Percentiles rank a stretch among this genome's conserved stretches.
Evolutionary conservation across 2,113 vertebrate species (phyloP).

Genomic region (Seriola dumerili): DNA sequence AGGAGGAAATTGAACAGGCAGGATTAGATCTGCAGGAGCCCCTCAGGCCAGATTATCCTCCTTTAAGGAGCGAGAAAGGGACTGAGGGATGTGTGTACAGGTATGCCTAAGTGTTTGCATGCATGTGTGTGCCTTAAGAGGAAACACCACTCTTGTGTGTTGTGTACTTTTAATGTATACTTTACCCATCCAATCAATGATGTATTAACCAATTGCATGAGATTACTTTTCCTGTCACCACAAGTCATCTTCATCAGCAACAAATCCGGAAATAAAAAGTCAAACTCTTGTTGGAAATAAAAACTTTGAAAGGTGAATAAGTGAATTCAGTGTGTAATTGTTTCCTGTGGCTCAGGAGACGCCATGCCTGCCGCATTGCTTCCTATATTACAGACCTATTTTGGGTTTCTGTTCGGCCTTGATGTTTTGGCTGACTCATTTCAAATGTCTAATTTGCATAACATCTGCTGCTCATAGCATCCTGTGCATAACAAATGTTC

Average conservation of each 20-base stretch:
- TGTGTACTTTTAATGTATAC: constrained; percentile 8
- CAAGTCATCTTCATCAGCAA: constrained; percentile 18
- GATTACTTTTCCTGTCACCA: background rate
- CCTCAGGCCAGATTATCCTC: constrained; percentile 56
- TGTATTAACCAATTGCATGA: background rate
- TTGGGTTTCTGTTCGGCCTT: constrained; percentile 56
- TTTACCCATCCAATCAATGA: constrained; percentile 9
- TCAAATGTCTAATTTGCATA: constrained; percentile 70
- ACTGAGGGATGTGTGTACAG: background rate
- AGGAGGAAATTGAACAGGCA: constrained; percentile 57
- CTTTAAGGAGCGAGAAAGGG: constrained; percentile 1
- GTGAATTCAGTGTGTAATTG: constrained; percentile 31
- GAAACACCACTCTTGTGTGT: background rate
- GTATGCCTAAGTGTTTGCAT: background rate
- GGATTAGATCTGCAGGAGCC: constrained; percentile 60
- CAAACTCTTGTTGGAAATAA: constrained; percentile 4
- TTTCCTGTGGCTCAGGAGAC: constrained; percentile 33
- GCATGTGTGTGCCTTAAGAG: background rate
- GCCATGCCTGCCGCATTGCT: constrained; percentile 20
- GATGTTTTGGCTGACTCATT: constrained; percentile 62
- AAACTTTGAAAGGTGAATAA: constrained; percentile 9
- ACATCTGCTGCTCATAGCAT: constrained; percentile 66
- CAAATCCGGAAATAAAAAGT: constrained; percentile 18
- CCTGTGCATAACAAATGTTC: constrained; percentile 45
- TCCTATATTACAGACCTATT: constrained; percentile 54